Evolutionary conservation across 1,140 invertebrate genomes (phyloP).

Genomic region (Pseudomyrmex gracilis): DNA sequence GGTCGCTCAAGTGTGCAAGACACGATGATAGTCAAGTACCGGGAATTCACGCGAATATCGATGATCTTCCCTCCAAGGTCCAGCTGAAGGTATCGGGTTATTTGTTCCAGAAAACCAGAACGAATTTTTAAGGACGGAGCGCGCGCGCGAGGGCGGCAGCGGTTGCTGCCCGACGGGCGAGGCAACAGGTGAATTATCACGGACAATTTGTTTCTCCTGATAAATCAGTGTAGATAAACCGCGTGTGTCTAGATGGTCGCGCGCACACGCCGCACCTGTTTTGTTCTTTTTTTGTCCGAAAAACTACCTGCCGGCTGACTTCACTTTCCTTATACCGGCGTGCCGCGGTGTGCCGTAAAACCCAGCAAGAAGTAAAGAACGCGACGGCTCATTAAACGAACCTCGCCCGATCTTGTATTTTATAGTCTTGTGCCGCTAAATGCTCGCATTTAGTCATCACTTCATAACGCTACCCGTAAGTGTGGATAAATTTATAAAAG

Average conservation of each 20-base stretch:
- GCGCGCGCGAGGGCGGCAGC: not conserved
- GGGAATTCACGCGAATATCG: slow-evolving; percentile 11
- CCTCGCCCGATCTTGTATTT: not conserved
- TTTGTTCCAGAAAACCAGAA: slow-evolving; percentile 31
- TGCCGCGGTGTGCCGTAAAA: not conserved
- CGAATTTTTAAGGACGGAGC: slow-evolving; percentile 29
- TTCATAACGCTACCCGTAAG: not conserved
- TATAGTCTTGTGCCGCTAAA: slow-evolving; percentile 1
- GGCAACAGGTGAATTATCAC: slow-evolving; percentile 62
- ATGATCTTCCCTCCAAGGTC: slow-evolving; percentile 25
- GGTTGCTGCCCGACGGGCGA: not conserved
- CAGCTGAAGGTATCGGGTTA: slow-evolving; percentile 26
- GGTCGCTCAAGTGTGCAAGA: not conserved
- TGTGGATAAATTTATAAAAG: not conserved
- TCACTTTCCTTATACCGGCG: slow-evolving; percentile 7
- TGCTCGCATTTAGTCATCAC: slow-evolving; percentile 18
- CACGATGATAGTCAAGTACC: not conserved
- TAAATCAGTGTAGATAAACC: slow-evolving; percentile 64
- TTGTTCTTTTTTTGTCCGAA: slow-evolving; percentile 47
- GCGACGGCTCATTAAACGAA: slow-evolving; percentile 19
- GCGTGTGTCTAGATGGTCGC: slow-evolving; percentile 48
- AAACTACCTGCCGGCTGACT: slow-evolving; percentile 53
- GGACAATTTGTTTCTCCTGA: slow-evolving; percentile 55
- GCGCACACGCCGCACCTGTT: slow-evolving; percentile 54
- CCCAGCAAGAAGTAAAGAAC: not conserved